Base-by-base conservation (phyloP, 2,113 vertebrate genomes). In the Thalassarche chlororhynchos region DNA sequence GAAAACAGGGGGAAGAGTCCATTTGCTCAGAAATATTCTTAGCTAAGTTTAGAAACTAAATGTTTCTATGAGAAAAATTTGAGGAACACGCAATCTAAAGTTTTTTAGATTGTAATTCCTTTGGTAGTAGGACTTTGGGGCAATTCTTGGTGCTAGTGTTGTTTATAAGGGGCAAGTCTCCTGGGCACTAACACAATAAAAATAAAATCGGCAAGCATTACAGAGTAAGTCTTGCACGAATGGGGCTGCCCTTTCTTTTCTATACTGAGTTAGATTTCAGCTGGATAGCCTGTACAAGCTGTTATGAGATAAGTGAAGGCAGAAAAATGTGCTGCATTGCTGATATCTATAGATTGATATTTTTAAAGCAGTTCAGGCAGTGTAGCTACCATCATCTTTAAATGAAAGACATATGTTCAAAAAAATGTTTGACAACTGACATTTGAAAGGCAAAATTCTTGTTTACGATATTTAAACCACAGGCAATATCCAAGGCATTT, bases 371-470 rank as follows among this genome's bases (percentile, higher is more conserved):
- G 40, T 61, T 93, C 61, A 79, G 61, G 44, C 25, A 57, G 25
- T 34, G 32, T 31, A 78, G 42, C 31, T 84, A 61, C 17, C 24
- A 18, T 65, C 23, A 31, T 42, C 49, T 92, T 95, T 65, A 93
- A 87, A 65, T 57, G 21, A 55, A 64, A 90, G 26, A 69, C 38
- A 26, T 26, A 23, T 25, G 69, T 87, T 84, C 69, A 87, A 46
- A 51, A 92, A n/a, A 87, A n/a, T 71, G 46, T 91, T 97, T 94
- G 82, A 91, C 65, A 87, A 84, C 42, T 87, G 89, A 88, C 49
- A 69, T 85, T 93, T 89, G 57, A 91, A 91, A 94, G 81, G 58
- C 42, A 94, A 89, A 94, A 89, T 58, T 84, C 74, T 61, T 95
- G 58, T 82, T 96, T 94, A 78, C 68, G 25, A 34, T 89, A 80